Evolutionary conservation across 92 coral and sea anemone species (phyloP), one percentile per base, ranked within the genome.

Genomic region (Virgularia gustaviana): DNA sequence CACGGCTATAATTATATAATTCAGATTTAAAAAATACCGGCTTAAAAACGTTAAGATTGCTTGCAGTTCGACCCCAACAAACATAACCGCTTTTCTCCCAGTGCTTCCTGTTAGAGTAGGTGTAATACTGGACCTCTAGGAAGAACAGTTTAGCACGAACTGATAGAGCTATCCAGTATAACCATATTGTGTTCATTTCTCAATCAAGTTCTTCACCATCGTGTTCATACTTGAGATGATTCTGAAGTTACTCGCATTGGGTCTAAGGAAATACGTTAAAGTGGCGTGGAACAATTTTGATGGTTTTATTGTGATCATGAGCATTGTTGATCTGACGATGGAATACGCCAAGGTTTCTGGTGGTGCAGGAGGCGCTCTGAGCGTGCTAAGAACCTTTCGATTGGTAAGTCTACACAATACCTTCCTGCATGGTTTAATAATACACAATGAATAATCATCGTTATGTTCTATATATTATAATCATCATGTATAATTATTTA

Each of bases 141-240:
- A n/a, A n/a, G n/a, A n/a, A n/a, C n/a, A n/a, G n/a, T n/a, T n/a
- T n/a, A n/a, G n/a, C n/a, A n/a, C n/a, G n/a, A n/a, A n/a, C n/a
- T n/a, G n/a, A n/a, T n/a, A n/a, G n/a, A n/a, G n/a, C n/a, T n/a
- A n/a, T n/a, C n/a, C n/a, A n/a, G n/a, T n/a, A n/a, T n/a, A n/a
- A n/a, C n/a, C n/a, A n/a, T n/a, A n/a, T n/a, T n/a, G n/a, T n/a
- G n/a, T n/a, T n/a, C n/a, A n/a, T n/a, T 43, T 1, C 19, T 5
- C 31, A n/a, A n/a, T n/a, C n/a, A n/a, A n/a, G 98, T 81, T 75
- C 10, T 92, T 94, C 55, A 94, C 99, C n/a, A 77, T 76, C 15
- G 96, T 94, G 9, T 94, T 94, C 60, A 86, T 94, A 52, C 66
- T 94, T 77, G 99, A 94, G 75, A 94, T 94, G 99, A 73, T 85